Evolutionary conservation across 2,888 invertebrate species (phyloP), one percentile per base, ranked within the genome.

Genomic region (Netelia melanura): DNA sequence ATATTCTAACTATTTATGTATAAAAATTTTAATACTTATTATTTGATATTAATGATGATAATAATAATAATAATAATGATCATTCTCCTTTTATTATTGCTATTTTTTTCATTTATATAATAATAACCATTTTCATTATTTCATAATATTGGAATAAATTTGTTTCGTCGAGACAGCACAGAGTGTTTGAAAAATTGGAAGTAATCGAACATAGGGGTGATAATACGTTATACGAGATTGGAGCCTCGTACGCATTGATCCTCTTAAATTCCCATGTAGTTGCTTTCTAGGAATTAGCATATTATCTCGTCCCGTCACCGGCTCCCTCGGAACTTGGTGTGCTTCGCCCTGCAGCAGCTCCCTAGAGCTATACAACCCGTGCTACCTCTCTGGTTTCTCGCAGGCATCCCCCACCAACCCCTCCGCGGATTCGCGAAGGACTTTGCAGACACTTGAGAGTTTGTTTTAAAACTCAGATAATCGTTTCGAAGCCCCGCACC

Each of bases 371-470:
- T 11, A 48, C 14, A 48, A 14, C 2, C 52, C 11, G 17, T 5
- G 21, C 21, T 77, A 38, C 30, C 76, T 64, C 79, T 30, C 71
- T 71, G 58, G 81, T 78, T 72, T 70, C 70, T 77, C 86, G 78
- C 65, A 44, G 70, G 38, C 61, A 68, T 77, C 62, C 68, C 83
- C 65, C 87, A 78, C 75, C 71, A 86, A 61, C 70, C 81, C 75
- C 71, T 87, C 86, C 84, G 81, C 87, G 88, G 89, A 91, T 91
- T 92, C 91, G 89, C 91, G 87, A 87, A 91, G 90, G 92, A 93
- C 92, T 92, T 92, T 91, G 90, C 92, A 92, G 92, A 92, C 92
- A 93, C 92, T 93, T 91, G 91, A 92, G 92, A 92, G 92, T 93
- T 92, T 91, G 92, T 92, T 92, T 92, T 92, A 92, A 92, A 92